A percentile compares a stretch with the other conserved stretches of the same genome.
Evolutionary conservation across 1,140 invertebrate species (phyloP).

Genomic region (Drosophila repleta): DNA sequence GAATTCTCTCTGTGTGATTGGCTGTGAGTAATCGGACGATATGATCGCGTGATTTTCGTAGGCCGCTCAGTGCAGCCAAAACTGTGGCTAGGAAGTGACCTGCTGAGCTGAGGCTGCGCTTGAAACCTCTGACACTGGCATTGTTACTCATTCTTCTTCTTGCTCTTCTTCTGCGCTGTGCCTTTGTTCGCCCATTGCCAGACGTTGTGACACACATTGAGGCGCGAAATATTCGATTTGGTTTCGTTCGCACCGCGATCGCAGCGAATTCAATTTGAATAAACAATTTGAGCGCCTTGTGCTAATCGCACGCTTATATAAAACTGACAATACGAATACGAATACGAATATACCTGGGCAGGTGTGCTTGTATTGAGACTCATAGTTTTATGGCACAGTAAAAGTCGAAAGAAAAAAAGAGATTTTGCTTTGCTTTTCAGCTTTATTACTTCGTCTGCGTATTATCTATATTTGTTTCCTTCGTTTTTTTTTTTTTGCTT

Average conservation of each 20-base stretch:
- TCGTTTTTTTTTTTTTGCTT: neutral
- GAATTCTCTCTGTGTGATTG: conserved; percentile 62
- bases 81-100: conserved; percentile 11
- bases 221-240: conserved; percentile 59
- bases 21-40: conserved; percentile 70
- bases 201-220: conserved; percentile 60
- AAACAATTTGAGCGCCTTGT: conserved; percentile 68
- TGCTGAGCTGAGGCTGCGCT: conserved; percentile 21
- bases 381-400: conserved; percentile 31
- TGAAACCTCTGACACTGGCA: conserved; percentile 1
- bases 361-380: conserved; percentile 14
- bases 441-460: conserved; percentile 30
- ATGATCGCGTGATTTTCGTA: conserved; percentile 70
- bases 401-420: conserved; percentile 20
- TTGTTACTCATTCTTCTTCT: conserved; percentile 12
- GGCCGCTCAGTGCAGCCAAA: conserved; percentile 21
- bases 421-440: conserved; percentile 41
- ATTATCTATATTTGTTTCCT: conserved; percentile 10
- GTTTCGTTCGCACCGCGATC: conserved; percentile 30
- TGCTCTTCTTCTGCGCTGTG: neutral
- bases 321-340: conserved; percentile 17
- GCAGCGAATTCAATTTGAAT: conserved; percentile 66
- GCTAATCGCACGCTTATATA: conserved; percentile 62
- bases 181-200: conserved; percentile 9
- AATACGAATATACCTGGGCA: neutral